Conservation (phyloP, 2,888 invertebrate species). For the Agrotis segetum region DNA sequence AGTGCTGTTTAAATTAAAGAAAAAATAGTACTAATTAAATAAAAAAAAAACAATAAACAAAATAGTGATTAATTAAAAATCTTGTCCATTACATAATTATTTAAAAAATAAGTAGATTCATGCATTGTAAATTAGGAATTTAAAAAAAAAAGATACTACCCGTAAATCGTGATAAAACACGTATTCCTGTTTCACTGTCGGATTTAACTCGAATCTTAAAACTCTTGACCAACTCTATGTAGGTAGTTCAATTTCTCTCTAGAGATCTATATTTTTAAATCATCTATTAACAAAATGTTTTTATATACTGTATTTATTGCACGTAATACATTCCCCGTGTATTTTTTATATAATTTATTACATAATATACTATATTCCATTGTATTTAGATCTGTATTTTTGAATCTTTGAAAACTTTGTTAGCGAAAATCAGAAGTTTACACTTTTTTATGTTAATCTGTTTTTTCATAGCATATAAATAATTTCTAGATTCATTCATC, state of each 20-base stretch:
- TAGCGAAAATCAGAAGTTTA: constrained; percentile 40
- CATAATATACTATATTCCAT: constrained; percentile 57
- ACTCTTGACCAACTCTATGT: constrained; percentile 54
- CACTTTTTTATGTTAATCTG: background rate
- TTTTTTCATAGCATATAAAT: background rate
- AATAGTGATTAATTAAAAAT: constrained; percentile 22
- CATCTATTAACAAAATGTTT: constrained; percentile 59
- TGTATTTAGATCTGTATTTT: constrained; percentile 75
- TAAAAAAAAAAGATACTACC: constrained; percentile 32
- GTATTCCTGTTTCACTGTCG: constrained; percentile 22
- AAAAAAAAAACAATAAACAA: background rate
- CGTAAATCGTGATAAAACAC: constrained; percentile 21
- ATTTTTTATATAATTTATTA: constrained; percentile 75
- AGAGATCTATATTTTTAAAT: constrained; percentile 66
- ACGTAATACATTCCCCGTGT: constrained; percentile 78
- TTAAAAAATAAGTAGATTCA: constrained; percentile 42
- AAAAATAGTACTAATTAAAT: constrained; percentile 26
- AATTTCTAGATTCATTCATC: background rate
- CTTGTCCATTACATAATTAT: constrained; percentile 48
- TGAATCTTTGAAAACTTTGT: constrained; percentile 64
- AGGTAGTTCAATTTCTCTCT: constrained; percentile 54
- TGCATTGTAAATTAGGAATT: constrained; percentile 33
- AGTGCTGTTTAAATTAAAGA: constrained; percentile 17
- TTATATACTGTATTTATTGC: constrained; percentile 67
- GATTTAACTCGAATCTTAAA: constrained; percentile 31